Base-by-base conservation (phyloP, 2,797 vertebrate genomes). In the Pterois miles region DNA sequence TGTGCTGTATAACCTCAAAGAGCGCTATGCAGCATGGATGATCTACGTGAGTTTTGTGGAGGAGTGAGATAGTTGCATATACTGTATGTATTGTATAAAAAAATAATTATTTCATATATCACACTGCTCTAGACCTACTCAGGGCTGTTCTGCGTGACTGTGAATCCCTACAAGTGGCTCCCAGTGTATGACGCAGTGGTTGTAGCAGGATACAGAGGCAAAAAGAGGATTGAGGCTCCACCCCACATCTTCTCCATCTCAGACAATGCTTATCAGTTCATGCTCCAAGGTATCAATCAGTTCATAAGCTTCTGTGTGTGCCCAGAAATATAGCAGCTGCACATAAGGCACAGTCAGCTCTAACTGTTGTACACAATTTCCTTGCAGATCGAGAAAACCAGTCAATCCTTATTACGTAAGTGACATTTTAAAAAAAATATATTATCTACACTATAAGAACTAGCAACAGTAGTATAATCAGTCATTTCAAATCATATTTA, bases 221-320 rank as follows among this genome's bases (percentile, higher is more conserved):
- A 98, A 74, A 98, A 98, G 92, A 96, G 97, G 59, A 88, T 96
- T 89, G 97, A 97, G 91, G 96, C 96, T 70, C 97, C 97, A 20
- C 96, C 97, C 62, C 97, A 97, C 94, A 98, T 98, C 95, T 98
- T 98, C 94, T 97, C 97, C 91, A 97, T 98, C 94, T 98, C 97
- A 76, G 97, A 98, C 80, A 97, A 97, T 0, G 97, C 97, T 86
- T 98, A 98, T 92, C 97, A 98, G 95, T 96, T 93, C 94, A 97
- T 98, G 97, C 86, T 97, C 71, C 96, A 96, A 66, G 97, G 97
- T 98, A 88, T 62, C 36, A 40, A 54, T 23, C n/a, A 16, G 46
- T 23, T 50, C 62, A 6, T 70, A 46, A 56, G 18, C 3, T 5
- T 46, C 14, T 27, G 11, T 67, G n/a, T 59, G 53, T 69, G n/a